Evolutionary conservation across 2,797 vertebrate genomes (phyloP).

Genomic region (Sebastes umbrosus): DNA sequence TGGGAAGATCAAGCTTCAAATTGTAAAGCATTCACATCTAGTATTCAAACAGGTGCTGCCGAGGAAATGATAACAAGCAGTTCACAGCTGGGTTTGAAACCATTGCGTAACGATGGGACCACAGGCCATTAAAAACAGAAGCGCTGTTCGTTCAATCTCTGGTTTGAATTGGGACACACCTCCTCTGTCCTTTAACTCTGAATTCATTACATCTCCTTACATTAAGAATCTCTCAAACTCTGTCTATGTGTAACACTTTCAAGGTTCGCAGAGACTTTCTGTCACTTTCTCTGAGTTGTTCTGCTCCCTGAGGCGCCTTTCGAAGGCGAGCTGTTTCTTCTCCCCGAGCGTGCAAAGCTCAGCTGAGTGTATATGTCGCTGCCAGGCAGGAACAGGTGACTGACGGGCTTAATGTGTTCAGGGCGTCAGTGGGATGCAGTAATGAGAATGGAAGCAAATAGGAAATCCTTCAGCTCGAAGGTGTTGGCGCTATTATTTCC

Average conservation of each 20-base stretch:
- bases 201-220: conserved; percentile 13
- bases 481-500: conserved; percentile 29
- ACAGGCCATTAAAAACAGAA: background rate
- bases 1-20: background rate
- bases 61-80: background rate
- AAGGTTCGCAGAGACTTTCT: background rate
- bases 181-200: background rate
- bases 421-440: conserved; percentile 11
- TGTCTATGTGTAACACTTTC: background rate
- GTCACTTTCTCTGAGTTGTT: background rate
- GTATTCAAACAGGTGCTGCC: background rate
- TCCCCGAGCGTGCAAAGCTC: background rate
- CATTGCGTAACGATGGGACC: background rate
- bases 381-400: conserved; percentile 28
- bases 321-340: background rate
- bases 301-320: background rate
- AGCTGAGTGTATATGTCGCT: background rate
- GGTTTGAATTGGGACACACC: background rate
- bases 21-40: background rate
- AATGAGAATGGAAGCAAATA: conserved; percentile 27
- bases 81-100: background rate
- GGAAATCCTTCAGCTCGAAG: conserved; percentile 8
- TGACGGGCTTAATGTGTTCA: conserved; percentile 42
- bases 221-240: background rate
- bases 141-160: background rate